Evolutionary conservation across 2,888 invertebrate species (phyloP), one percentile per base, ranked within the genome.

Genomic region (Trissoscelio sp.): DNA sequence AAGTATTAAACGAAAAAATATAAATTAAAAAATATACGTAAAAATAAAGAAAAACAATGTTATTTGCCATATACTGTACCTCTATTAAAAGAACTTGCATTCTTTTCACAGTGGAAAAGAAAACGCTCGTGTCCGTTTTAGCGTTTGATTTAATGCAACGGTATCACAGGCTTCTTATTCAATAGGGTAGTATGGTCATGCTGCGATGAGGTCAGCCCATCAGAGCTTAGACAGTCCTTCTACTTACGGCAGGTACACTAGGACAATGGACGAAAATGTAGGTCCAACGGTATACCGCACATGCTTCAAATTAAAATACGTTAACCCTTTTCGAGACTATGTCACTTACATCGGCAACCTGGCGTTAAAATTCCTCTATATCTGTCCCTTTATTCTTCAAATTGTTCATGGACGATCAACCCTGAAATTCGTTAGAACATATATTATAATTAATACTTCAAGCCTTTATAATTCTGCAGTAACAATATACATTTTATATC

Each of bases 221-320:
- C 70, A 64, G 57, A 78, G 55, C 62, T 69, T 69, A 55, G 77
- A 55, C 69, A 60, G 77, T 69, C 69, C 69, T 67, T 60, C 57
- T 78, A 69, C 53, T 46, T 78, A 57, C 20, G 64, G 69, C 78
- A 78, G 78, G 70, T 78, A 78, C 78, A 78, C 78, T 78, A 64
- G 78, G 78, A 78, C 69, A 78, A 78, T 78, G 44, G 64, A 28
- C 6, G 70, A 67, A 78, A 78, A 70, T 66, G 34, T 70, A 78
- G 78, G 70, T 70, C 57, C 70, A 78, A 78, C 78, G 70, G 70
- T 78, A 62, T 39, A 69, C 60, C 69, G 62, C 75, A 69, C 77
- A 69, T 77, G 69, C 70, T 78, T 78, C 16, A 64, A 70, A 78
- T 78, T 78, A 78, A 78, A 78, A 70, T 78, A 78, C 75, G 75